Evolutionary conservation across 2,113 vertebrate species (phyloP), one percentile per base, ranked within the genome.

Genomic region (Climacteris rufus): DNA sequence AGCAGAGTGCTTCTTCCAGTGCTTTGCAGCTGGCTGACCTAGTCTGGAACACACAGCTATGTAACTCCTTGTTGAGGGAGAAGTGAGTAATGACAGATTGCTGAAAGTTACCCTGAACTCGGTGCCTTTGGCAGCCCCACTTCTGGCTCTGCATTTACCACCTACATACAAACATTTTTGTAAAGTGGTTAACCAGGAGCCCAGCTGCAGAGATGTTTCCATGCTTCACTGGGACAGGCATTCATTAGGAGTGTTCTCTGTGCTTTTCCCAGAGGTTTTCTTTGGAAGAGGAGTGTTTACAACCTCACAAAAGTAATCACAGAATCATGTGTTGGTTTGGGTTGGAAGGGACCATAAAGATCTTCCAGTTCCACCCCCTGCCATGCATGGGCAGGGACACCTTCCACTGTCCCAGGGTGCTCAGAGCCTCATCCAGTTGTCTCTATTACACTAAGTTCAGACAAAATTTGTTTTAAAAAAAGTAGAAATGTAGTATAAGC

Each of bases 91-190:
- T 93, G 89, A 96, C 91, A 96, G 94, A 90, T 97, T 96, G 95
- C 96, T 96, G 93, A 84, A 95, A 95, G 93, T 72, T 96, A 83
- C 93, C 90, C 85, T 95, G 94, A 98, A 97, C 96, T 95, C 84
- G 5, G 75, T 97, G 98, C 97, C 96, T 97, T 97, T 82, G 90
- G 78, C 83, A 97, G 90, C 85, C 64, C 14, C 83, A 66, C 75
- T 91, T 97, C 96, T 96, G 96, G 96, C 95, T 95, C 90, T 86
- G 45, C 22, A 8, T 94, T 97, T 96, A 89, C 98, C 97, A 98
- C 97, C 97, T 97, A 97, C 97, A 87, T 93, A 95, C 42, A 86
- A 97, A 93, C 97, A 96, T 97, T 98, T 98, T 98, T 95, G 97
- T 96, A 90, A 96, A 93, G 97, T 96, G 91, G 98, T 97, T 98